Percentiles rank a stretch among this genome's conserved stretches.
These are phyloP conservation scores for Cladopsammia gracilis DNA, from an alignment of 64 coral and sea anemone species.

Conservation along the genomic window DNA sequence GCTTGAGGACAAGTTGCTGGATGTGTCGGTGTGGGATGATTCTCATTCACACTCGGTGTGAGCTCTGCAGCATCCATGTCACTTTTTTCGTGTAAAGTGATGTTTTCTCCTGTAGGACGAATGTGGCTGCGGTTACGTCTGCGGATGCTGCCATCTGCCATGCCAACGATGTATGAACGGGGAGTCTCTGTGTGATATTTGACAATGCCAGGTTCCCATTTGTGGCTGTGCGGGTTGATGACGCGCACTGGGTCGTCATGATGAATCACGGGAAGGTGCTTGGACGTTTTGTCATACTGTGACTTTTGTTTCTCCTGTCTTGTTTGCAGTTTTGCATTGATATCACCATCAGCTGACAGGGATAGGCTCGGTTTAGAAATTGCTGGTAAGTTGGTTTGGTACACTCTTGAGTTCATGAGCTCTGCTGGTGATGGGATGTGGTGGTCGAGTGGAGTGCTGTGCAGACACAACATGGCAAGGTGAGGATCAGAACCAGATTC, in stretches of 20 bases:
- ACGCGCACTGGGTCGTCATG: constrained; percentile 32
- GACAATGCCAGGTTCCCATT: constrained; percentile 64
- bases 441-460: no score
- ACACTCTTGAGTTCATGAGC: no score
- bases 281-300: constrained; percentile 54
- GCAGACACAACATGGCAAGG: constrained; percentile 70
- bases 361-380: no score
- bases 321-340: no score
- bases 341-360: no score
- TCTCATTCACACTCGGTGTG: no score
- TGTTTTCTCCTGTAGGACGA: background rate
- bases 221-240: constrained; percentile 37
- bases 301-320: no score
- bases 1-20: background rate
- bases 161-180: constrained; percentile 21
- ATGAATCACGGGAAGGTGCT: background rate
- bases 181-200: constrained; percentile 10
- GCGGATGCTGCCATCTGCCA: background rate
- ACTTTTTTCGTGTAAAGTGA: background rate
- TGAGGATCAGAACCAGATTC: constrained; percentile 71
- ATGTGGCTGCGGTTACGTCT: background rate
- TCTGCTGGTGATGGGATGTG: no score
- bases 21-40: background rate
- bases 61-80: background rate
- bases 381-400: no score